Conservation (phyloP, 2,113 vertebrate species). For the Alethe diademata region DNA sequence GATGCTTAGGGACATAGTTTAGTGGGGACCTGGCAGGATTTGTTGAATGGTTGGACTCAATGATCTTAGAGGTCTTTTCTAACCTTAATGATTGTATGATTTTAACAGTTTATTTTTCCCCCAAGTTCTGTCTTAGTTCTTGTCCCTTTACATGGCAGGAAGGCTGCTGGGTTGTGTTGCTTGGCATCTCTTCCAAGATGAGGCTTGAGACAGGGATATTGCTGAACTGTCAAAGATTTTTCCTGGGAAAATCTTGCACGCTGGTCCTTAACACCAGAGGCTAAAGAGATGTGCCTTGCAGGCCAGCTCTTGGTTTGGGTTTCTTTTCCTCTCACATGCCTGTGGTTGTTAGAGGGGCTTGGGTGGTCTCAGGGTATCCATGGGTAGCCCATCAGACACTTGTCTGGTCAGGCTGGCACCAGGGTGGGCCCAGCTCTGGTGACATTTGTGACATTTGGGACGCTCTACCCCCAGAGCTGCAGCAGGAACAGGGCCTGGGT, state of each 20-base stretch:
- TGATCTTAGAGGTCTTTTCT: neutral
- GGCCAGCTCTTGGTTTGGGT: neutral
- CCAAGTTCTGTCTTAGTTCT: neutral
- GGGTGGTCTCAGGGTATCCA: neutral
- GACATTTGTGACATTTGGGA: neutral
- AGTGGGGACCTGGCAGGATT: neutral
- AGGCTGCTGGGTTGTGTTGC: neutral
- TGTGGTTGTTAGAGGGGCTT: neutral
- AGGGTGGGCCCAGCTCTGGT: neutral
- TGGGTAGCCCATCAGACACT: neutral
- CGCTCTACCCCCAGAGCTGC: accelerated
- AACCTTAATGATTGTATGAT: neutral
- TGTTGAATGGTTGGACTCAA: neutral
- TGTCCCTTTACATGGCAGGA: neutral
- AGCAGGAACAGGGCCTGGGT: neutral
- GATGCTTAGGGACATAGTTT: neutral
- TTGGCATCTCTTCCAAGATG: neutral
- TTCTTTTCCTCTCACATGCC: neutral
- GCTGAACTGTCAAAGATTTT: neutral
- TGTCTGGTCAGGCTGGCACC: neutral
- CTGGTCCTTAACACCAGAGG: neutral
- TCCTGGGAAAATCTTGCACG: neutral
- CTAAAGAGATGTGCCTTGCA: neutral
- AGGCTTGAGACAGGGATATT: neutral
- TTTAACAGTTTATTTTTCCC: neutral